These are phyloP conservation scores for Epiblema foenella DNA, from an alignment of 2,888 invertebrate genomes.

Conservation along the genomic window DNA sequence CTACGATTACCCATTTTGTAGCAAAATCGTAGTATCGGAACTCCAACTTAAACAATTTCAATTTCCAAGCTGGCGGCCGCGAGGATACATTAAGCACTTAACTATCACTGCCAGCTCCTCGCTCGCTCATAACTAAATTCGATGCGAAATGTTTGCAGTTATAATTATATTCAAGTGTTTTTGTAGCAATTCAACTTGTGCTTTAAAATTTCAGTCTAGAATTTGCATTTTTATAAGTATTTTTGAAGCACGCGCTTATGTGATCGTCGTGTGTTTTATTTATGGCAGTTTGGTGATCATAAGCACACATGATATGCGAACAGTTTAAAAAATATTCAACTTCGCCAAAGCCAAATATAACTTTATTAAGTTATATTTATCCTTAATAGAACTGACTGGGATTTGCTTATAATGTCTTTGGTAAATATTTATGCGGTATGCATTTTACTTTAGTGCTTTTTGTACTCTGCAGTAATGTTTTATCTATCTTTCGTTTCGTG, in stretches of 20 bases:
- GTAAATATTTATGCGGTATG: background rate
- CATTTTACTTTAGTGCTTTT: too few relatives aligned
- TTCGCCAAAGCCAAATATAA: background rate
- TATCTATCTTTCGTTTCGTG: too few relatives aligned
- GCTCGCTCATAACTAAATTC: constrained; percentile 70
- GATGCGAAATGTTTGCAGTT: constrained; percentile 42
- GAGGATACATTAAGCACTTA: constrained; percentile 83
- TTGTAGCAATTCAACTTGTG: constrained; percentile 11
- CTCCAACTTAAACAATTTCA: constrained; percentile 72
- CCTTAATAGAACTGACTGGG: background rate
- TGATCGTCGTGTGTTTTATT: background rate
- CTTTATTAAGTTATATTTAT: too few relatives aligned
- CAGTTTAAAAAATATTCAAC: background rate
- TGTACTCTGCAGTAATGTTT: too few relatives aligned
- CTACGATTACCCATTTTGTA: background rate
- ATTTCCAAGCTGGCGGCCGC: constrained; percentile 75
- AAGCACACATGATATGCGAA: too few relatives aligned
- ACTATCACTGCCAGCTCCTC: constrained; percentile 81
- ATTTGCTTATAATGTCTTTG: background rate
- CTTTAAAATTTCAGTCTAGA: background rate
- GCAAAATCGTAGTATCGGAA: background rate
- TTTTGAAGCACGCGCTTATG: constrained; percentile 5
- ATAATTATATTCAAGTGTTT: constrained; percentile 32
- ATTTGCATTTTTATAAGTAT: background rate
- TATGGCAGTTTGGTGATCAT: background rate